Percentiles rank a stretch among this genome's conserved stretches.
Evolutionary conservation across 2,888 invertebrate genomes (phyloP).

Genomic region (Microctonus hyperodae): DNA sequence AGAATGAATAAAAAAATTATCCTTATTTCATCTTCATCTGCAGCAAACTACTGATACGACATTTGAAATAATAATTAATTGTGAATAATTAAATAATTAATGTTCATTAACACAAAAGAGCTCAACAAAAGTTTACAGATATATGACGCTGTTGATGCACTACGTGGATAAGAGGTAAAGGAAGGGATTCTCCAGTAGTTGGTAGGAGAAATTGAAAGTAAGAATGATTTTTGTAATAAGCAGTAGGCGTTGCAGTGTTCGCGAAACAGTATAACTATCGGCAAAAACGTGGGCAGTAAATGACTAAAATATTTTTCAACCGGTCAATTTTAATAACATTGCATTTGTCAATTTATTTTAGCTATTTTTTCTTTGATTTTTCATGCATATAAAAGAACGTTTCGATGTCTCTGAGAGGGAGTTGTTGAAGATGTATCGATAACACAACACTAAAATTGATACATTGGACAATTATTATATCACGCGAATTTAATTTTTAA

Average conservation of each 20-base stretch:
- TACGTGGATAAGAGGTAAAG: constrained; percentile 12
- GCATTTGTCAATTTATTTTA: not conserved
- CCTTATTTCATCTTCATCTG: too few species aligned
- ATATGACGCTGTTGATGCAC: not conserved
- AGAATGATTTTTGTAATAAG: constrained; percentile 34
- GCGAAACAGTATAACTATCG: constrained; percentile 28
- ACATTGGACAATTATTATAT: not conserved
- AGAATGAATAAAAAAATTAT: not conserved
- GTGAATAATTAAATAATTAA: not conserved
- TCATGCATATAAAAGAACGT: not conserved
- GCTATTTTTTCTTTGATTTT: not conserved
- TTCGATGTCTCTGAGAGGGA: not conserved
- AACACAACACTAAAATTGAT: not conserved
- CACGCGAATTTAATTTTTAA: not conserved
- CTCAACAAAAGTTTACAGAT: not conserved
- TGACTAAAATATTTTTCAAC: constrained; percentile 12
- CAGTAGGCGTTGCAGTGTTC: constrained; percentile 8
- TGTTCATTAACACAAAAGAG: not conserved
- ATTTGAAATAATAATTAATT: not conserved
- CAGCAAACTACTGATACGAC: too few species aligned
- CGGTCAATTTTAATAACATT: constrained; percentile 23
- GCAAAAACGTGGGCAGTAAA: not conserved
- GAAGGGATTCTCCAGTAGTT: constrained; percentile 28
- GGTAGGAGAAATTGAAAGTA: constrained; percentile 47
- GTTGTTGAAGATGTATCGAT: not conserved